phyloP scores from a whole-genome alignment of 2,797 vertebrate genomes.

The Brotula barbata region DNA sequence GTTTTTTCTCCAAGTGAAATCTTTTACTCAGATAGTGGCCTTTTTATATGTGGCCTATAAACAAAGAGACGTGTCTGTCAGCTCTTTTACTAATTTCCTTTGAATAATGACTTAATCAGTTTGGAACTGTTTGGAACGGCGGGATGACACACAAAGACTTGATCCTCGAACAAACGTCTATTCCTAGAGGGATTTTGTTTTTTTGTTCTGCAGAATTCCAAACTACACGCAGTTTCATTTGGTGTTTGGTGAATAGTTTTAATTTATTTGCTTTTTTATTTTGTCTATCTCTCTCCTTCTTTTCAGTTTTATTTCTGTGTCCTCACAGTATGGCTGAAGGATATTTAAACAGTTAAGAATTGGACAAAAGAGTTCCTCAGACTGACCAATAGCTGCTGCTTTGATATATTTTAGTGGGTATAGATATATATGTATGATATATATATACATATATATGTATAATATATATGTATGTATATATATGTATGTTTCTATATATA shows the following conservation, averaged over 20 bases:
- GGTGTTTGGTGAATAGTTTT: slow-evolving; percentile 80
- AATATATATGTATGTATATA: slow-evolving; percentile 77
- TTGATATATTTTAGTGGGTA: slow-evolving; percentile 82
- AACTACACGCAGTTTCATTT: slow-evolving; percentile 72
- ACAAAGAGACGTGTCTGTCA: slow-evolving; percentile 73
- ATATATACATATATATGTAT: slow-evolving; percentile 75
- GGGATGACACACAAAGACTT: slow-evolving; percentile 69
- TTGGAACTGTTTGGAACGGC: slow-evolving; percentile 49
- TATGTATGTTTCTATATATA: slow-evolving; percentile 73
- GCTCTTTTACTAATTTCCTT: slow-evolving; percentile 66
- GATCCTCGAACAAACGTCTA: slow-evolving; percentile 77
- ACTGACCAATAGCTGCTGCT: slow-evolving; percentile 98
- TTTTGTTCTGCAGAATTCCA: slow-evolving; percentile 74
- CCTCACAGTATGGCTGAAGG: slow-evolving; percentile 83
- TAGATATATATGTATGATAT: slow-evolving; percentile 67
- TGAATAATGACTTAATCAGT: slow-evolving; percentile 72
- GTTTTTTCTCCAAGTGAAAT: slow-evolving; percentile 61
- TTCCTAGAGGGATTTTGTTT: slow-evolving; percentile 63
- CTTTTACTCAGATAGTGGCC: slow-evolving; percentile 80
- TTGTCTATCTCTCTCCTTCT: slow-evolving; percentile 35
- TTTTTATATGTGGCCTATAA: slow-evolving; percentile 79
- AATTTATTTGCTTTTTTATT: slow-evolving; percentile 79
- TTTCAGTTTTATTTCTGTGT: slow-evolving; percentile 72
- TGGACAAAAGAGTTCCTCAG: slow-evolving; percentile 84
- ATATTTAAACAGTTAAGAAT: slow-evolving; percentile 83